Percentiles rank a stretch among this genome's conserved stretches.
Evolutionary conservation across 2,113 vertebrate species (phyloP).

Genomic region (Tenebrosternarchus preto): DNA sequence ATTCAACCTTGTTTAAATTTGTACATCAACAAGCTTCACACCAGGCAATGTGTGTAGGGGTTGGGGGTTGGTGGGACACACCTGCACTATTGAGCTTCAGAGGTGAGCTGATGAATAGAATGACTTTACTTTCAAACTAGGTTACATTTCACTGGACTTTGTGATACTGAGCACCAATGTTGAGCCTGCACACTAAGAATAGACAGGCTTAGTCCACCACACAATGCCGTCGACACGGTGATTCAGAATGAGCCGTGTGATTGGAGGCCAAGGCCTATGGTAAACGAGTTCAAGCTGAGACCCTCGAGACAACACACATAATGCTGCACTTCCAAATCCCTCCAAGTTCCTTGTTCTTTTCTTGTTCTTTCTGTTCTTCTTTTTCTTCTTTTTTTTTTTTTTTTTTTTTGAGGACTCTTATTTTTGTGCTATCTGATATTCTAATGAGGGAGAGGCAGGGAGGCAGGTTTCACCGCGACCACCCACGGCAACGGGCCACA

Average conservation of each 20-base stretch:
- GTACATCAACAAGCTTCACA: slow-evolving; percentile 1
- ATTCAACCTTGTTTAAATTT: slow-evolving; percentile 22
- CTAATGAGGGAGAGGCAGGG: slow-evolving; percentile 52
- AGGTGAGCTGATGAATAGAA: slow-evolving; percentile 39
- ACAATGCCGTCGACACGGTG: slow-evolving; percentile 47
- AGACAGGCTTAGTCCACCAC: slow-evolving; percentile 46
- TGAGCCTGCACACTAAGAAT: slow-evolving; percentile 49
- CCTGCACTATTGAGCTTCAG: slow-evolving; percentile 40
- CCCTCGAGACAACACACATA: slow-evolving; percentile 42
- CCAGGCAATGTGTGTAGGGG: neutral
- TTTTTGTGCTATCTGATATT: slow-evolving; percentile 57
- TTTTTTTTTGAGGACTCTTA: slow-evolving; percentile 8
- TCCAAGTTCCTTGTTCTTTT: slow-evolving; percentile 13
- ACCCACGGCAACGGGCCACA: slow-evolving; percentile 49
- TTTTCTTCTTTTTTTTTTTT: neutral
- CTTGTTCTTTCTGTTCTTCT: neutral
- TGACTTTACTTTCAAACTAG: slow-evolving; percentile 34
- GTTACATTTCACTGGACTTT: slow-evolving; percentile 48
- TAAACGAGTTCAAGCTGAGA: slow-evolving; percentile 53
- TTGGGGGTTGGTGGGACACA: neutral
- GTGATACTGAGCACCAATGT: slow-evolving; percentile 44
- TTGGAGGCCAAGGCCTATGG: slow-evolving; percentile 46
- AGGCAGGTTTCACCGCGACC: slow-evolving; percentile 53
- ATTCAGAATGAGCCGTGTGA: slow-evolving; percentile 39
- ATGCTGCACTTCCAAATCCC: slow-evolving; percentile 53